Evolutionary conservation across 2,797 vertebrate genomes (phyloP).

Genomic region (Pantherophis alleghaniensis): DNA sequence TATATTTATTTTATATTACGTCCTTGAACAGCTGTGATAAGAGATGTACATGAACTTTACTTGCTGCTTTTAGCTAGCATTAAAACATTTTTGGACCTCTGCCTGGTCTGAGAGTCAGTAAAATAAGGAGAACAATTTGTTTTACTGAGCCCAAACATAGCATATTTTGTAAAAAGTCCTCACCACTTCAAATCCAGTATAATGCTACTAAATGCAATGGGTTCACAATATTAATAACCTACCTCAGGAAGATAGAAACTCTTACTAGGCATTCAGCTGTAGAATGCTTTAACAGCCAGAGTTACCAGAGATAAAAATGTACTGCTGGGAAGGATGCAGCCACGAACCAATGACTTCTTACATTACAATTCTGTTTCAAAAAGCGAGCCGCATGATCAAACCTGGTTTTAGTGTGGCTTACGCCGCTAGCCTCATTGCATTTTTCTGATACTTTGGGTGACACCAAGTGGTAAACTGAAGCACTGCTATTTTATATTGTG

Average conservation of each 20-base stretch:
- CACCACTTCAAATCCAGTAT: neutral
- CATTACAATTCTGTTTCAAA: constrained; percentile 2
- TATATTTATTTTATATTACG: neutral
- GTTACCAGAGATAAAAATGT: neutral
- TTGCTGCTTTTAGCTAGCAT: neutral
- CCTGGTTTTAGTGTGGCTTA: neutral
- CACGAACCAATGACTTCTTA: neutral
- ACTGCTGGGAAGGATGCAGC: neutral
- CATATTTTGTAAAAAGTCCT: neutral
- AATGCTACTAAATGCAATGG: neutral
- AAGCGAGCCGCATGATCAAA: neutral
- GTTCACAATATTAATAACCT: neutral
- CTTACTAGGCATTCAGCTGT: neutral
- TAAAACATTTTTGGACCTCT: rapidly evolving
- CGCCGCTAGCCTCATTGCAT: rapidly evolving
- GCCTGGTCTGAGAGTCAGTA: neutral
- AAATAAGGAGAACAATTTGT: neutral
- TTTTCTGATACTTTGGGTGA: constrained; percentile 63
- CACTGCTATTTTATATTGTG: neutral
- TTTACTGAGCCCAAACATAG: rapidly evolving
- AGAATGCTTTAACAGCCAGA: neutral
- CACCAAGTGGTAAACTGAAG: constrained; percentile 64
- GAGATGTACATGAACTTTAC: neutral
- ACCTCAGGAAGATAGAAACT: neutral
- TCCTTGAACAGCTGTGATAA: neutral